Evolutionary conservation across 2,113 vertebrate genomes (phyloP).

Genomic region (Triplophysa siluroides): DNA sequence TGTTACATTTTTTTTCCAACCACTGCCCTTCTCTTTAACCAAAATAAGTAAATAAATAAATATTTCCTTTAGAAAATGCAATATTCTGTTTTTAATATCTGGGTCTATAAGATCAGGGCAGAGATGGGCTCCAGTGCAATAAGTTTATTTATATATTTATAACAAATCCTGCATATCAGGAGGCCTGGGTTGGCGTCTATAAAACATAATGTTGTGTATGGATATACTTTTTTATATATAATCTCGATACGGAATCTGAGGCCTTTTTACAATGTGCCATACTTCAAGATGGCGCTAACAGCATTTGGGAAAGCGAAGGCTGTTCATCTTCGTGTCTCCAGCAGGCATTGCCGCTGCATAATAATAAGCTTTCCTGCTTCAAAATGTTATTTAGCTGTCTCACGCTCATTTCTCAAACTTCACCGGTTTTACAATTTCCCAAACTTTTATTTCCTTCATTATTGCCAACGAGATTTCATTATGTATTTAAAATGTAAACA

Average conservation of each 20-base stretch:
- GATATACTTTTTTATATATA: conserved; percentile 82
- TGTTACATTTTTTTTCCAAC: conserved; percentile 57
- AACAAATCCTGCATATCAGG: conserved; percentile 68
- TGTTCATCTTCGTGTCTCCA: conserved; percentile 99
- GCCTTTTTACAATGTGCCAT: conserved; percentile 98
- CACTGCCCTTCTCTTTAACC: conserved; percentile 54
- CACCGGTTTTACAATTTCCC: conserved; percentile 99
- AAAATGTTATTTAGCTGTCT: conserved; percentile 99
- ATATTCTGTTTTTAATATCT: conserved; percentile 85
- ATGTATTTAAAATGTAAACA: conserved; percentile 99
- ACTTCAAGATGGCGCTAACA: conserved; percentile 97
- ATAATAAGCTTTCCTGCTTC: conserved; percentile 99
- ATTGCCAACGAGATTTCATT: conserved; percentile 99
- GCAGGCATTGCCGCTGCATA: conserved; percentile 97
- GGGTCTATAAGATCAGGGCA: conserved; percentile 84
- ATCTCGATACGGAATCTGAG: conserved; percentile 96
- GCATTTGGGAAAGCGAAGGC: conserved; percentile 96
- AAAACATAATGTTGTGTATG: conserved; percentile 83
- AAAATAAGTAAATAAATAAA: conserved; percentile 64
- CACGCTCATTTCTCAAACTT: conserved; percentile 99
- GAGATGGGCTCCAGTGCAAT: conserved; percentile 79
- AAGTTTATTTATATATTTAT: conserved; percentile 82
- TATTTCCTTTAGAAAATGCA: conserved; percentile 73
- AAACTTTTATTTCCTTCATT: conserved; percentile 99
- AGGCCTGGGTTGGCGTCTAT: conserved; percentile 66